Percentiles rank a stretch among this genome's conserved stretches.
These are phyloP conservation scores for Pseudonaja textilis DNA, from an alignment of 2,113 vertebrate genomes.

Conservation along the genomic window DNA sequence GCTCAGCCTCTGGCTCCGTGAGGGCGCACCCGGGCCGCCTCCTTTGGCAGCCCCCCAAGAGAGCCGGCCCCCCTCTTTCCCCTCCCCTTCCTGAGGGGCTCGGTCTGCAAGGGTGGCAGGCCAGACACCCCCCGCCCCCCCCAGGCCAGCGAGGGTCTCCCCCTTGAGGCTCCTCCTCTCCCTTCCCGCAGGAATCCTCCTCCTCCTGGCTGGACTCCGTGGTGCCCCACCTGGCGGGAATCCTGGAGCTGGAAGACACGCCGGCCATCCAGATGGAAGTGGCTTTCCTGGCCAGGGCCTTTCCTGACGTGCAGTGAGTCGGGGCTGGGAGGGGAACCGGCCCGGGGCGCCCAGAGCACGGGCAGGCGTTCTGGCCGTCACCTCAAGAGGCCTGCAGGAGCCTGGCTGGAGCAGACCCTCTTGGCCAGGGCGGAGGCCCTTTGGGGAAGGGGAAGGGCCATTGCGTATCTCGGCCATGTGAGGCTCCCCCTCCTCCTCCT, in stretches of 20 bases:
- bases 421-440: background rate
- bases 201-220: conserved; percentile 82
- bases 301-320: conserved; percentile 86
- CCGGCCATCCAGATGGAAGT: conserved; percentile 93
- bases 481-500: background rate
- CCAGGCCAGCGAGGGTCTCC: background rate
- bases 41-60: background rate
- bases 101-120: background rate
- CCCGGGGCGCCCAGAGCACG: background rate
- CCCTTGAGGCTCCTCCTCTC: background rate
- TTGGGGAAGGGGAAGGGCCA: background rate
- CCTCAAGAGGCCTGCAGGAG: too few relatives aligned
- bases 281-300: conserved; percentile 82
- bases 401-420: background rate
- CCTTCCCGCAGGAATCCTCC: conserved; percentile 75
- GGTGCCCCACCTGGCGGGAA: conserved; percentile 82
- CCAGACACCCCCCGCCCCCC: accelerated
- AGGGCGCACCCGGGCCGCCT: background rate
- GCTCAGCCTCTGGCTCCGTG: background rate
- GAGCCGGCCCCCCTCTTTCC: too few relatives aligned
- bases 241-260: conserved; percentile 86
- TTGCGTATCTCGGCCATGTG: background rate
- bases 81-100: background rate
- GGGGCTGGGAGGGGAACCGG: background rate
- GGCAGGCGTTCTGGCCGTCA: too few relatives aligned